Base-by-base conservation (phyloP, 2,113 vertebrate species). In the Vidua macroura region DNA sequence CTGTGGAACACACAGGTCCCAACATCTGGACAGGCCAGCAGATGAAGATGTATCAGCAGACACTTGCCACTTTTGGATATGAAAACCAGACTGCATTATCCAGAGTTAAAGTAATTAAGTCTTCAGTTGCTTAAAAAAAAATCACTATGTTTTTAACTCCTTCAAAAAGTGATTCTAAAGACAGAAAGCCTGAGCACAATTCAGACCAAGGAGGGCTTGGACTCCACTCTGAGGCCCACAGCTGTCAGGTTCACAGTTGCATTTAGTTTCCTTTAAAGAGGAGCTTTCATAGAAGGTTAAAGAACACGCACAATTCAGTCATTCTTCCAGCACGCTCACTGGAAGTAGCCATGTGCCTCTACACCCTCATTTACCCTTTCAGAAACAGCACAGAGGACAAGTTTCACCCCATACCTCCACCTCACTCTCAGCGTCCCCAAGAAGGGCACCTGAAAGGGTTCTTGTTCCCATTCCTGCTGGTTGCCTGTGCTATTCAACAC, bases 261-360 rank as follows among this genome's bases (percentile, higher is more conserved):
- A 95, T 93, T 94, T 92, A 92, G 86, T 92, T 96, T 94, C 80
- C 94, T 93, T 90, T 68, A 66, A 83, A 95, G 90, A 86, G 79
- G 75, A 94, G 85, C 95, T 95, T 96, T 95, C 94, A 95, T 44
- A 96, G 93, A 95, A 96, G 93, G 93, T 92, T 95, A 86, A 90
- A 96, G 90, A 87, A 72, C 79, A 75, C 0, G 2, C 59, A 95
- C 83, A 96, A 74, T 33, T 56, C 85, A 86, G 51, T 17, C 73
- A 76, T 86, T 95, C 73, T 94, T 92, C 76, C 83, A 86, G 68
- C 43, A 37, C 11, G 18, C 59, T 56, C 3, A 2, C 59, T 93
- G 83, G 77, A 90, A 94, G 83, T 14, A 43, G 60, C 80, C 76
- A 51, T 3, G 41, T 75, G 52, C 85, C 88, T 83, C 3, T 1